phyloP scores from a whole-genome alignment of 2,113 vertebrate species.

The Eptatretus burgeri region DNA sequence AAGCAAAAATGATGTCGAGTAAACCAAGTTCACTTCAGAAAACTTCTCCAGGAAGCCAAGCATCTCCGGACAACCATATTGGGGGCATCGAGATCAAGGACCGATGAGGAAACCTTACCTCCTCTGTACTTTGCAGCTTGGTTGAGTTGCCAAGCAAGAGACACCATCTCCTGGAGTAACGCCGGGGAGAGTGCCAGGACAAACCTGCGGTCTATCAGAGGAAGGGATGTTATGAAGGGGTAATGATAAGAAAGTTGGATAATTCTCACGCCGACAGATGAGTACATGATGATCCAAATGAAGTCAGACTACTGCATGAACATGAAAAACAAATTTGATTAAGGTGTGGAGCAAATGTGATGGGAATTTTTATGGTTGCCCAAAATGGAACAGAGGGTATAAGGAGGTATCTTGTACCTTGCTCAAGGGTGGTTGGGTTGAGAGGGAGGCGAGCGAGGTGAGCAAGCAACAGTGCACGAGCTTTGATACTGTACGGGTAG shows the following conservation, averaged over 20 bases:
- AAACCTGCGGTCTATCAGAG: constrained; percentile 62
- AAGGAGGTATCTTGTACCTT: constrained; percentile 28
- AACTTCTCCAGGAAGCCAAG: no score
- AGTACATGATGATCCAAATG: neutral
- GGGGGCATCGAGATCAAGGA: no score
- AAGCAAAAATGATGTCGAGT: no score
- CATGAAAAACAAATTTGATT: neutral
- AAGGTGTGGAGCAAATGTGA: constrained; percentile 8
- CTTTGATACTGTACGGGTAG: constrained; percentile 85
- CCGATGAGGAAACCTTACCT: constrained; percentile 22
- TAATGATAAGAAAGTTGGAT: neutral
- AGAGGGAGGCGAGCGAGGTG: constrained; percentile 77
- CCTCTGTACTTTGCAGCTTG: constrained; percentile 90
- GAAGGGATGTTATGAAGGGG: neutral
- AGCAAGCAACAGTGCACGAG: constrained; percentile 53
- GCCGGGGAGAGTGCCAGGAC: constrained; percentile 72
- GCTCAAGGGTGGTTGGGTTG: constrained; percentile 45
- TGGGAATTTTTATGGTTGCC: neutral
- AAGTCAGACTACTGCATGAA: neutral
- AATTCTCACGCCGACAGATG: neutral
- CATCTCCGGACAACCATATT: no score
- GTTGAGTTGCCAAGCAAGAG: constrained; percentile 80
- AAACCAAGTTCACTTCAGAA: no score
- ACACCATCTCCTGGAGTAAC: constrained; percentile 92
- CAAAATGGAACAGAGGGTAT: neutral